These are phyloP conservation scores for Polydrusus cervinus DNA, from an alignment of 2,888 invertebrate species.

Conservation along the genomic window DNA sequence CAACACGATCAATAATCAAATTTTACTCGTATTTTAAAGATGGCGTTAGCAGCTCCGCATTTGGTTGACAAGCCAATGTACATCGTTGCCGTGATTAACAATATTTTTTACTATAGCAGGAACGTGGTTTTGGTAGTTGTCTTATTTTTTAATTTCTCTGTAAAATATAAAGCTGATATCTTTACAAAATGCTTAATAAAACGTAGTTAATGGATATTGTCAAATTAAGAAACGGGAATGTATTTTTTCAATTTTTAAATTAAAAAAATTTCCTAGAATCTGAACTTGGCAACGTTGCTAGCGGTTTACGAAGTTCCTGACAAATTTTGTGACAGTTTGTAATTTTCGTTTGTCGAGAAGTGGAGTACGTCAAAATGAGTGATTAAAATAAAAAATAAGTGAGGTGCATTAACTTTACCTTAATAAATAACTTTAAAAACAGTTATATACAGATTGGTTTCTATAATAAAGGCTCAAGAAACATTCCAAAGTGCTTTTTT, in stretches of 20 bases:
- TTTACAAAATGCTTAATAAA: background rate
- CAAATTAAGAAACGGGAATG: background rate
- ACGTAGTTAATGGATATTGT: background rate
- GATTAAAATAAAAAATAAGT: constrained; percentile 12
- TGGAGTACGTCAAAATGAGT: constrained; percentile 30
- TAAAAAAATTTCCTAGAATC: background rate
- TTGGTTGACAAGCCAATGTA: background rate
- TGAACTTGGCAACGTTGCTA: constrained; percentile 14
- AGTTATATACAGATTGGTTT: background rate
- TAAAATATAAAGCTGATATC: too few species aligned
- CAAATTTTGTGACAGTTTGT: constrained; percentile 33
- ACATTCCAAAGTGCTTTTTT: constrained; percentile 11
- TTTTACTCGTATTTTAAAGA: background rate
- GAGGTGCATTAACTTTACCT: background rate
- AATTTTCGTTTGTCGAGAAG: constrained; percentile 29
- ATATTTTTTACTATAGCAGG: background rate
- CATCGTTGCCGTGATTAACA: constrained; percentile 3
- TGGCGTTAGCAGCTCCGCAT: background rate
- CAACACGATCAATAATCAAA: background rate
- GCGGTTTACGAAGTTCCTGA: constrained; percentile 24
- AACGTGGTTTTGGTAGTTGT: too few species aligned
- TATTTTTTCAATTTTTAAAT: background rate
- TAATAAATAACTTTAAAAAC: background rate
- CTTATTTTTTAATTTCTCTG: too few species aligned
- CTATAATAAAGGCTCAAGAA: background rate